A percentile compares a stretch with the other conserved stretches of the same genome.
phyloP scores from a whole-genome alignment of 2,888 invertebrate genomes.

The Lithophane leautieri region DNA sequence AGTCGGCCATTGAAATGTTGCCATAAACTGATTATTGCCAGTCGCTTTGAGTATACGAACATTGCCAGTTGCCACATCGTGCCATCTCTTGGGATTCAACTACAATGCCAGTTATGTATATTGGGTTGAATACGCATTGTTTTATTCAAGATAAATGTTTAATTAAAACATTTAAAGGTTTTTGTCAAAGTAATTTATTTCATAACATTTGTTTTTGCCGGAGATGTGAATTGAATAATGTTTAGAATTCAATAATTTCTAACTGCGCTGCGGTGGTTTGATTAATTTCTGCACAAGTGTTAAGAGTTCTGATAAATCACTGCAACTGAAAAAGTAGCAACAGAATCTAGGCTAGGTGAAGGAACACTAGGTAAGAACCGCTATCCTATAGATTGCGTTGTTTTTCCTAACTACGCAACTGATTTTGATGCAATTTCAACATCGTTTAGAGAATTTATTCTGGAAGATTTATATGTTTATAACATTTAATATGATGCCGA shows the following conservation, averaged over 20 bases:
- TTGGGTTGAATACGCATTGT: slow-evolving; percentile 19
- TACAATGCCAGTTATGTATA: slow-evolving; percentile 49
- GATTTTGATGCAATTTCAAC: too few relatives aligned
- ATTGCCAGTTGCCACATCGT: slow-evolving; percentile 42
- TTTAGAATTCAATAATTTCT: neutral
- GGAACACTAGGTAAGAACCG: neutral
- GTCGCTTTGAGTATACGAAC: slow-evolving; percentile 46
- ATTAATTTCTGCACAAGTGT: neutral
- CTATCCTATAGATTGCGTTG: neutral
- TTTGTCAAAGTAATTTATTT: slow-evolving; percentile 13
- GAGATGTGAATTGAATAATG: neutral
- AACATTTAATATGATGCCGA: too few relatives aligned
- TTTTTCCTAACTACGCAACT: too few relatives aligned
- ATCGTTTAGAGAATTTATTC: too few relatives aligned
- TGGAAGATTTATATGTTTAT: too few relatives aligned
- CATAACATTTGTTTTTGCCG: neutral
- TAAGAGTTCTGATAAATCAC: neutral
- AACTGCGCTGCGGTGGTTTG: neutral
- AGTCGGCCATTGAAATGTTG: slow-evolving; percentile 52
- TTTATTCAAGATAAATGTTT: slow-evolving; percentile 32
- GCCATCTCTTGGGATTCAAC: slow-evolving; percentile 35
- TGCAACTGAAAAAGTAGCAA: neutral
- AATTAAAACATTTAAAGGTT: neutral
- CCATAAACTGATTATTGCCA: slow-evolving; percentile 66
- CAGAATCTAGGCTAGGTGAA: neutral